A percentile compares a stretch with the other conserved stretches of the same genome.
phyloP scores from a whole-genome alignment of 1,140 invertebrate genomes.

The Archegozetes longisetosus region DNA sequence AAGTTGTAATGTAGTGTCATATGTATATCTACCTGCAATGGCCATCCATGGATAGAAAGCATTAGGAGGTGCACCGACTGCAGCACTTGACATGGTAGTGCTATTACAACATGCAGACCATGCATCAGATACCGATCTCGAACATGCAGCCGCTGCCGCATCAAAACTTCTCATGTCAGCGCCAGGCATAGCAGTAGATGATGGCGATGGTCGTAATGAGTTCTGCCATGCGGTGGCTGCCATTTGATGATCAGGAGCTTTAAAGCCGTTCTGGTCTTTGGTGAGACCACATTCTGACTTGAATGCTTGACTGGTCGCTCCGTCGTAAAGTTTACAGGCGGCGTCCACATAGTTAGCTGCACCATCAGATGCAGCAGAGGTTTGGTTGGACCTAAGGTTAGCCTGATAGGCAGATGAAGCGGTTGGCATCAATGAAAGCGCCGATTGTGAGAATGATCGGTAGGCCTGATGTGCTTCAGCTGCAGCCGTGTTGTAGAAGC shows the following conservation, averaged over 20 bases:
- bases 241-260: conserved; percentile 20
- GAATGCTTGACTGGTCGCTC: conserved; percentile 15
- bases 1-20: background rate
- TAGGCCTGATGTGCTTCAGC: conserved; percentile 15
- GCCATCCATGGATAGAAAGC: conserved; percentile 96
- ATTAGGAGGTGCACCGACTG: conserved; percentile 50
- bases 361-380: background rate
- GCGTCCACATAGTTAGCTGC: conserved; percentile 15
- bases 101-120: conserved; percentile 65
- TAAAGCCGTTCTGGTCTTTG: conserved; percentile 23
- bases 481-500: conserved; percentile 15
- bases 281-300: conserved; percentile 18
- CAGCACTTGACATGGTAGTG: conserved; percentile 45
- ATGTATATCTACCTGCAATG: conserved; percentile 59
- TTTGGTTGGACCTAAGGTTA: background rate
- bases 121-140: conserved; percentile 44
- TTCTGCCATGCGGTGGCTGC: conserved; percentile 38
- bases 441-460: conserved; percentile 15
- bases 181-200: conserved; percentile 11
- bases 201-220: conserved; percentile 35
- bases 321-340: conserved; percentile 56
- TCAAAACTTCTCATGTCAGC: conserved; percentile 25
- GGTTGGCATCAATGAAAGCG: conserved; percentile 5
- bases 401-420: conserved; percentile 2
- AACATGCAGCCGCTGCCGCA: conserved; percentile 36